Evolutionary conservation across 2,888 invertebrate genomes (phyloP), one percentile per base, ranked within the genome.

Genomic region (Chaetogeoica ovagalla): DNA sequence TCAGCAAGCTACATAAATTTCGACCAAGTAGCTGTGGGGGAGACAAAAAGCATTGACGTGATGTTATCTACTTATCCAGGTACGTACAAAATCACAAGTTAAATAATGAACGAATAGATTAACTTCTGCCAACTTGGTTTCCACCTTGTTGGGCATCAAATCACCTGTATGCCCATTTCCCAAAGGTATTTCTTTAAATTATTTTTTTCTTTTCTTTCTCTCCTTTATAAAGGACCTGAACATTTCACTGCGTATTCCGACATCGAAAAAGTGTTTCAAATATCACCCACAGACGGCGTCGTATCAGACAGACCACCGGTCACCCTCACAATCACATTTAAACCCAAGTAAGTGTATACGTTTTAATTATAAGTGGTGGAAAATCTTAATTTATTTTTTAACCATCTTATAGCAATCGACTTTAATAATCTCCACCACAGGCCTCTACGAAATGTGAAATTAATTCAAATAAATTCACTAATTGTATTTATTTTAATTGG

Each of bases 11-110:
- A 63, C 71, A 71, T 79, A 63, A 71, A 79, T 71, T 79, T 79
- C 30, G 79, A 63, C 21, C 52, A 71, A 71, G 70, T 79, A 57
- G n/a, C 39, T 55, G 63, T 79, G 37, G 6, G 43, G n/a, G 63
- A 71, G 23, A 65, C 71, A 30, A 65, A 79, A 71, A 70, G 39
- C 71, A 43, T 63, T 23, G 57, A 70, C 63, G 79, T 79, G 63
- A 71, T 55, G 71, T 63, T 79, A 71, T 71, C 70, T 71, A 57
- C 79, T 71, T 71, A 79, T 71, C 60, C 79, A 79, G 79, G 79
- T 79, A 76, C 59, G 30, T 30, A 52, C 30, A 37, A 11, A 66
- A 43, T 19, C 21, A 43, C 59, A 13, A 48, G 68, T 68, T 60
- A 76, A 76, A 68, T 76, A 68, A 76, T 76, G 69, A 60, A 76